Conservation (phyloP, 35 echinoderm and acorn worm genomes). For the Hemicentrotus pulcherrimus region DNA sequence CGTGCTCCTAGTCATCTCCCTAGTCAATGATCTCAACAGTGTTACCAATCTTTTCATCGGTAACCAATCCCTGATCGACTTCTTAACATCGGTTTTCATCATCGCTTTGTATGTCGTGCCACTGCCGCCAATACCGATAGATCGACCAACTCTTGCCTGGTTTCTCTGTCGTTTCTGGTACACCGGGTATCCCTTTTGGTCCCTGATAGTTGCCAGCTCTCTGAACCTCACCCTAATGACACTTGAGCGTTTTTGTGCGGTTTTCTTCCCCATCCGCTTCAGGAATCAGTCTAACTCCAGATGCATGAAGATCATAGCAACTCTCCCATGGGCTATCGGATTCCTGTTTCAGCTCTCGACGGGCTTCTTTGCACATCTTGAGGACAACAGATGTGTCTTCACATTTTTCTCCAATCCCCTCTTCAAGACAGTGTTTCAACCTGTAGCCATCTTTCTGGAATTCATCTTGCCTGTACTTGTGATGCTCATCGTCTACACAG, state of each 20-base stretch:
- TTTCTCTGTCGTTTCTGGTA: slow-evolving; percentile 71
- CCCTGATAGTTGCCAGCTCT: slow-evolving; percentile 59
- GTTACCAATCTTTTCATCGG: slow-evolving; percentile 66
- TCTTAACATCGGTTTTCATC: slow-evolving; percentile 55
- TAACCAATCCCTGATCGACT: slow-evolving; percentile 78
- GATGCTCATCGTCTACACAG: slow-evolving; percentile 60
- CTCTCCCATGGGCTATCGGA: neutral
- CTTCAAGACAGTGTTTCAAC: neutral
- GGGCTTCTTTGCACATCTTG: neutral
- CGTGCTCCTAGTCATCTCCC: slow-evolving; percentile 30
- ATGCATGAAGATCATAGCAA: neutral
- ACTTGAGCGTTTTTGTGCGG: slow-evolving; percentile 65
- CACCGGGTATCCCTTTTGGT: slow-evolving; percentile 69
- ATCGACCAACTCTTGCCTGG: neutral
- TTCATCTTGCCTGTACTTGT: slow-evolving; percentile 51
- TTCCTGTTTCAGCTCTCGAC: neutral
- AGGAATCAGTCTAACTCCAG: neutral
- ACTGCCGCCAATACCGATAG: neutral
- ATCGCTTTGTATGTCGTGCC: slow-evolving; percentile 5
- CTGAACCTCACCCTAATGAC: slow-evolving; percentile 65
- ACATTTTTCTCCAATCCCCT: neutral
- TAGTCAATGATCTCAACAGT: neutral
- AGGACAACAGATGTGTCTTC: neutral
- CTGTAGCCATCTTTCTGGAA: neutral
- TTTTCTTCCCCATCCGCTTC: slow-evolving; percentile 51